Conservation (phyloP, 2,797 vertebrate species). For the Spheniscus humboldti region DNA sequence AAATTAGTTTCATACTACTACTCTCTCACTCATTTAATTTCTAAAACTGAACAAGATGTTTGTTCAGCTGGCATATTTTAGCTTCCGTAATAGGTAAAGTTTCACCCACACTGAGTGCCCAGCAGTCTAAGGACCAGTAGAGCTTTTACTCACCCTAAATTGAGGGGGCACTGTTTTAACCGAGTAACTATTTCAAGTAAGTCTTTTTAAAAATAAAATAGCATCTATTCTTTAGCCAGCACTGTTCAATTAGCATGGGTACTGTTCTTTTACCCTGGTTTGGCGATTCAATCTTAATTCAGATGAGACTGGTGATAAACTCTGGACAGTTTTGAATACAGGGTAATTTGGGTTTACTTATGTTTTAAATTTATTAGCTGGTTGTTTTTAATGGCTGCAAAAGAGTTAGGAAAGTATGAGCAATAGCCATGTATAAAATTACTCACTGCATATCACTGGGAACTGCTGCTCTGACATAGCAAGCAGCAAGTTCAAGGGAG, state of each 20-base stretch:
- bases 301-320: not conserved
- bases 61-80: not conserved
- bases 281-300: not conserved
- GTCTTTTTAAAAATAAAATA: not conserved
- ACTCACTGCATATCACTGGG: not conserved
- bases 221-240: not conserved
- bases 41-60: not conserved
- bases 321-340: not conserved
- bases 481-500: not conserved
- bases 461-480: not conserved
- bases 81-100: not conserved
- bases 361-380: not conserved
- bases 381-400: not conserved
- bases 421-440: not conserved
- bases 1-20: not conserved
- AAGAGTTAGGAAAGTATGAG: slow-evolving; percentile 1
- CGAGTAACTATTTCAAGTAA: not conserved
- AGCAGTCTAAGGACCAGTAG: not conserved
- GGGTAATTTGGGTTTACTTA: not conserved
- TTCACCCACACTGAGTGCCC: not conserved
- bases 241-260: not conserved
- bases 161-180: not conserved
- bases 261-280: not conserved
- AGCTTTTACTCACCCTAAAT: not conserved
- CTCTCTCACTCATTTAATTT: not conserved